phyloP scores from a whole-genome alignment of 2,888 invertebrate genomes.

The Drosophila nr. perissopoda region DNA sequence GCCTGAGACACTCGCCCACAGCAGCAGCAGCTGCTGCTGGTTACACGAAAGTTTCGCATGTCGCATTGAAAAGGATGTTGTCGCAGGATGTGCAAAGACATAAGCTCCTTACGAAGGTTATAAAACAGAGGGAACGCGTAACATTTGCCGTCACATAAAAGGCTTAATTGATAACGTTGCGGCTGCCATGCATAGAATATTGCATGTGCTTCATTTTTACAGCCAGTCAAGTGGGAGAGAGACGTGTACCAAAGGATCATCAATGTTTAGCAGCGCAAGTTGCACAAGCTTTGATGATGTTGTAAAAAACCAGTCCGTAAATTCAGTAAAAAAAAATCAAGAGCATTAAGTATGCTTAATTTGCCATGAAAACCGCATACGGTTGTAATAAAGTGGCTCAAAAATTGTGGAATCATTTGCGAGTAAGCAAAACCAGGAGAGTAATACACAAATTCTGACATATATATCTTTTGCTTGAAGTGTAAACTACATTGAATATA shows the following conservation, averaged over 20 bases:
- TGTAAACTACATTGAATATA: background rate
- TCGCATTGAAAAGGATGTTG: conserved; percentile 42
- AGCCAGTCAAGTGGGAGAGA: background rate
- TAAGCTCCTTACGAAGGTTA: conserved; percentile 70
- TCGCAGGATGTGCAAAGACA: conserved; percentile 64
- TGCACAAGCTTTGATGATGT: conserved; percentile 24
- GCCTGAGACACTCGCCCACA: conserved; percentile 50
- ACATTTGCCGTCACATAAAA: conserved; percentile 62
- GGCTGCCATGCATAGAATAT: conserved; percentile 41
- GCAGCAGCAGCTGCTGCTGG: conserved; percentile 61
- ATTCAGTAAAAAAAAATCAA: conserved; percentile 4
- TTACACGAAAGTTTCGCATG: conserved; percentile 64
- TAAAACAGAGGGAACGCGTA: conserved; percentile 41
- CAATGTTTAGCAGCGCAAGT: conserved; percentile 11
- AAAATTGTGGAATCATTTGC: background rate
- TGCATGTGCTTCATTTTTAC: conserved; percentile 18
- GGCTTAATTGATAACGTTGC: conserved; percentile 68
- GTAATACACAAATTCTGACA: background rate
- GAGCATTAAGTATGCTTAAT: conserved; percentile 29
- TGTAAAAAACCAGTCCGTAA: conserved; percentile 34
- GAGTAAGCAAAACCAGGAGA: background rate
- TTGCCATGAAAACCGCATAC: conserved; percentile 40
- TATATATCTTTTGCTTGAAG: background rate
- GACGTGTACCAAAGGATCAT: conserved; percentile 22
- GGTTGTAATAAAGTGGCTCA: conserved; percentile 23